A percentile compares a stretch with the other conserved stretches of the same genome.
Conservation (phyloP, 2,797 vertebrate genomes). For the Rhinichthys osculus region DNA sequence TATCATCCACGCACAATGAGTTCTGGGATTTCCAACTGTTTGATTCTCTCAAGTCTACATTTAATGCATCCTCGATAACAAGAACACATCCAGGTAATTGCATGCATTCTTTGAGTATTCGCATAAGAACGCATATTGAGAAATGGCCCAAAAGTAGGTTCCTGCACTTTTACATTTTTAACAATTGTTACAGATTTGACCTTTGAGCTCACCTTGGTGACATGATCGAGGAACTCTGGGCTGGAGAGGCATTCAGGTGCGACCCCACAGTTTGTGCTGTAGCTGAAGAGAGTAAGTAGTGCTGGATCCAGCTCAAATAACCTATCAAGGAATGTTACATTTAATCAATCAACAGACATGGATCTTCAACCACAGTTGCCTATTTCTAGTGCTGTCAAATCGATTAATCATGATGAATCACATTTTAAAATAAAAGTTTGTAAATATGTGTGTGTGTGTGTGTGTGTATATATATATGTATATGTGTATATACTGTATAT, state of each 20-base stretch:
- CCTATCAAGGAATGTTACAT: constrained; percentile 70
- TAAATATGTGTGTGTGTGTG: not conserved
- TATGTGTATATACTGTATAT: no score
- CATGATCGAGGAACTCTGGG: constrained; percentile 92
- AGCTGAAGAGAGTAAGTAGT: constrained; percentile 89
- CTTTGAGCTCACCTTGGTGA: constrained; percentile 89
- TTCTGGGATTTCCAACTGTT: not conserved
- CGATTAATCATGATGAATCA: not conserved
- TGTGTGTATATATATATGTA: no score
- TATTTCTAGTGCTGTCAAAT: not conserved
- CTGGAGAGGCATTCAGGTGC: constrained; percentile 90
- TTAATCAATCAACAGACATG: constrained; percentile 9
- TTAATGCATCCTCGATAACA: not conserved
- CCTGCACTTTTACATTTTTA: not conserved
- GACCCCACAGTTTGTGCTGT: constrained; percentile 86
- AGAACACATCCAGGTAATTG: not conserved
- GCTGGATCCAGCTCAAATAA: constrained; percentile 93
- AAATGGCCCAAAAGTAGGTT: not conserved
- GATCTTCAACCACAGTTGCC: not conserved
- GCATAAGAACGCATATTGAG: not conserved
- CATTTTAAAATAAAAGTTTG: not conserved
- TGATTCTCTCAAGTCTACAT: not conserved
- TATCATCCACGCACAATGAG: not conserved
- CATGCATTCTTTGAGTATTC: not conserved
- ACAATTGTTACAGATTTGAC: not conserved